Percentiles rank a stretch among this genome's conserved stretches.
Evolutionary conservation across 2,888 invertebrate species (phyloP).

Genomic region (Venusia cambrica): DNA sequence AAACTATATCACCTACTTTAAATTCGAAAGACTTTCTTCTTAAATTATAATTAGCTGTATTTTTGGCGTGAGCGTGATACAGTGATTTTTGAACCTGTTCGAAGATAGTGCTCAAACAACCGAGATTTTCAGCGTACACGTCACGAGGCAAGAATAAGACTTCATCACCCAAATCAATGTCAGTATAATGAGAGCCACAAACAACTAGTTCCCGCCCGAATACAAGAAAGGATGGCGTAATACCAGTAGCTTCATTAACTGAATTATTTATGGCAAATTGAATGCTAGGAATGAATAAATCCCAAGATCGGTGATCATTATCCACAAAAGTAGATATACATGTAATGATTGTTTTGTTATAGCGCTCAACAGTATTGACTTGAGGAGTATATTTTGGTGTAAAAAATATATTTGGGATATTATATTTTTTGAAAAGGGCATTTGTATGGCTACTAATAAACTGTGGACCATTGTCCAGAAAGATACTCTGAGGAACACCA

Average conservation of each 20-base stretch:
- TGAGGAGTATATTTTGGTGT: conserved; percentile 16
- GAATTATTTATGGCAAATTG: conserved; percentile 31
- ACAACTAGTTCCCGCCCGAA: conserved; percentile 15
- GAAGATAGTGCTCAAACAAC: conserved; percentile 12
- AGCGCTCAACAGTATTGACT: neutral
- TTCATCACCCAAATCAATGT: conserved; percentile 14
- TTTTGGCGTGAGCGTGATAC: conserved; percentile 17
- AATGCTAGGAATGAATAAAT: conserved; percentile 23
- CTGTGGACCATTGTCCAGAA: conserved; percentile 34
- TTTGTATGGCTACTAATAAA: conserved; percentile 21
- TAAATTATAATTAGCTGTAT: conserved; percentile 22
- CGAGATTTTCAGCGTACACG: conserved; percentile 18
- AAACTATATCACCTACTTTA: conserved; percentile 23
- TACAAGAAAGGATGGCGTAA: conserved; percentile 28
- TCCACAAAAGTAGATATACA: conserved; percentile 13
- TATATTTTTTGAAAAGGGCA: conserved; percentile 24
- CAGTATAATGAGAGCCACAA: conserved; percentile 20
- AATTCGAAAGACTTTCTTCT: conserved; percentile 23
- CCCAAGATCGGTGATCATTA: conserved; percentile 18
- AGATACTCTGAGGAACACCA: conserved; percentile 32
- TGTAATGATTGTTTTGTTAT: conserved; percentile 30
- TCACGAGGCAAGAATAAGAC: conserved; percentile 25
- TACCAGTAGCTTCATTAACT: conserved; percentile 28
- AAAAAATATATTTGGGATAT: conserved; percentile 27
- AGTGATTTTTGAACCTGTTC: conserved; percentile 19